Percentiles rank a stretch among this genome's conserved stretches.
Conservation (phyloP, 2,113 vertebrate genomes). For the Castor canadensis region DNA sequence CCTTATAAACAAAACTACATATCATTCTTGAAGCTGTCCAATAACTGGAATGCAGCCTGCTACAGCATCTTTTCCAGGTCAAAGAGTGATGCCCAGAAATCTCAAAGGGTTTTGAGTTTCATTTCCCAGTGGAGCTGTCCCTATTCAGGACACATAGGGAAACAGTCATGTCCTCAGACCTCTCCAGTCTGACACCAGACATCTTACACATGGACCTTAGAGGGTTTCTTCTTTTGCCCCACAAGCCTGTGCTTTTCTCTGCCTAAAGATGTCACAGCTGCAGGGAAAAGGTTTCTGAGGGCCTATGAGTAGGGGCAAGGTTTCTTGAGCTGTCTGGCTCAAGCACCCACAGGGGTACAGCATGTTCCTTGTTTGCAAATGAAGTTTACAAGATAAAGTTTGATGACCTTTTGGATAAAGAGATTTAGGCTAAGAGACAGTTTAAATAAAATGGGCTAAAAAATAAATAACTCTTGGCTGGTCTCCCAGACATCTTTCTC, state of each 20-base stretch:
- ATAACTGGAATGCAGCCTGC: conserved; percentile 51
- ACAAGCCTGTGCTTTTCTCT: not conserved
- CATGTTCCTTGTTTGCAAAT: not conserved
- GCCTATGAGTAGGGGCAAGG: not conserved
- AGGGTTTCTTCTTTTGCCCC: not conserved
- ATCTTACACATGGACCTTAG: not conserved
- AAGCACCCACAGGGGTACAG: not conserved
- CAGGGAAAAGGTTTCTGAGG: not conserved
- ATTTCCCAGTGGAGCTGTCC: not conserved
- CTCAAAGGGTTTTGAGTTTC: not conserved
- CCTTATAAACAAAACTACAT: conserved; percentile 73
- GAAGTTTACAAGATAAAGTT: conserved; percentile 52
- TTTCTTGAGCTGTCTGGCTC: not conserved
- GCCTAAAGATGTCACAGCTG: not conserved
- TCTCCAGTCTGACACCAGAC: not conserved
- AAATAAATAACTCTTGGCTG: not conserved
- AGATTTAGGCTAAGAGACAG: not conserved
- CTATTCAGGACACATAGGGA: fast-evolving
- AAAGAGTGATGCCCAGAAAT: not conserved
- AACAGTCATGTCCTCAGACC: not conserved
- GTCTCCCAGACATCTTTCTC: not conserved
- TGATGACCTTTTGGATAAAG: conserved; percentile 53
- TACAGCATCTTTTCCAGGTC: not conserved
- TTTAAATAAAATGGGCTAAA: conserved; percentile 1
- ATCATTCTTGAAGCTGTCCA: conserved; percentile 68